A percentile compares a stretch with the other conserved stretches of the same genome.
phyloP scores from a whole-genome alignment of 92 coral and sea anemone species.

The Paragorgia papillata region DNA sequence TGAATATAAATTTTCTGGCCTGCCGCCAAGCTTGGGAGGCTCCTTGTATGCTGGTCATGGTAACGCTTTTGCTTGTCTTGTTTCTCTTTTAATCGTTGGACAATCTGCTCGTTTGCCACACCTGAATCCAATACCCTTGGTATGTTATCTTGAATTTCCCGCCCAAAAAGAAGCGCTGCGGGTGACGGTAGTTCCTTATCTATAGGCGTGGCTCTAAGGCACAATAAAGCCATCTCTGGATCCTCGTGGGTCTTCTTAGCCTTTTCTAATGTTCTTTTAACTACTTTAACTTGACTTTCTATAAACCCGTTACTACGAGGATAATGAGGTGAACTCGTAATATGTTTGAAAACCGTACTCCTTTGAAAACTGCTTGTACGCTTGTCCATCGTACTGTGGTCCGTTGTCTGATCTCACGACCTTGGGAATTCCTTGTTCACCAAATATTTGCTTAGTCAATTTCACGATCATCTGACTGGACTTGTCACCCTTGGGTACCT shows the following conservation, averaged over 20 bases:
- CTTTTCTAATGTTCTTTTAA: conserved; percentile 22
- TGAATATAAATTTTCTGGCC: too few species aligned
- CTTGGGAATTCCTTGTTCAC: conserved; percentile 16
- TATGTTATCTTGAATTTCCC: too few species aligned
- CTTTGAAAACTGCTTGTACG: conserved; percentile 12
- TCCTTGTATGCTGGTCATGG: neutral
- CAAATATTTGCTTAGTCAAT: neutral
- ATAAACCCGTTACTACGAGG: too few species aligned
- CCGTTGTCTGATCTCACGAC: conserved; percentile 16
- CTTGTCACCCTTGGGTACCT: neutral
- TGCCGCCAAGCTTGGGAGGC: too few species aligned
- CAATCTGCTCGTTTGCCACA: too few species aligned
- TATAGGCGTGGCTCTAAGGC: conserved; percentile 26
- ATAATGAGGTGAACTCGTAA: conserved; percentile 39
- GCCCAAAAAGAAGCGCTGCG: too few species aligned
- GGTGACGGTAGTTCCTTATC: neutral
- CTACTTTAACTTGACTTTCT: too few species aligned
- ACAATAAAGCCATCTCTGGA: conserved; percentile 49
- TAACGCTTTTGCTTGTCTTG: too few species aligned
- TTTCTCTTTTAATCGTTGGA: too few species aligned
- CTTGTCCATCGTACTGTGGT: conserved; percentile 1
- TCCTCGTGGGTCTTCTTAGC: conserved; percentile 46
- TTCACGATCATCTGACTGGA: neutral
- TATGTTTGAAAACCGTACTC: conserved; percentile 20
- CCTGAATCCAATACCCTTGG: too few species aligned